Evolutionary conservation across 1,140 invertebrate genomes (phyloP), one percentile per base, ranked within the genome.

Genomic region (Drosophila azteca): DNA sequence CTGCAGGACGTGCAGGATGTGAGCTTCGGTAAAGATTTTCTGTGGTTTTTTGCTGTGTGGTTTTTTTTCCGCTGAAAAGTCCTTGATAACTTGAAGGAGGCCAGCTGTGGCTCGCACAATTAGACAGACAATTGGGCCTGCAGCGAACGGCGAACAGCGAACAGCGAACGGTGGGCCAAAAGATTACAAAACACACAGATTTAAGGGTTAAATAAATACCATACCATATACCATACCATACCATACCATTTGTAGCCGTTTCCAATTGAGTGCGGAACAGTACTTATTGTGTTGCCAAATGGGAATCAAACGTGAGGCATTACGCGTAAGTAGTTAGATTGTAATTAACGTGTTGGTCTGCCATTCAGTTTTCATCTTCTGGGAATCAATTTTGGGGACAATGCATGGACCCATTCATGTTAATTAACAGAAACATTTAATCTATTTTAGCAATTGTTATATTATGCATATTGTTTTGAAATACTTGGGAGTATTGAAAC

Each of bases 51-150:
- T 66, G 0, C 17, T 20, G 17, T 20, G 17, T 20, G 17, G 17
- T 65, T 65, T 44, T 55, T 49, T 52, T 57, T 31, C 17, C 50
- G 20, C 66, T 41, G 31, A 20, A 69, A 69, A 58, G 64, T 70
- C 51, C 67, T 70, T 70, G 65, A 69, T 69, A 70, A 69, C 51
- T 69, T 70, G 65, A 69, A 70, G 67, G 67, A 61, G 67, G 65
- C 45, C 67, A 70, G 67, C 67, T 70, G 65, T 70, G 65, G 65
- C 39, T 31, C 35, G 67, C 65, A 70, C 67, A 70, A 70, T 70
- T 70, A 70, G 64, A 70, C 65, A 70, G 65, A 70, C 67, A 70
- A 70, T 68, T 57, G 64, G 41, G 29, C 51, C 55, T 69, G 48
- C 64, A 17, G 50, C 39, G 35, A 69, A 69, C n/a, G n/a, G n/a